Evolutionary conservation across 2,888 invertebrate species (phyloP).

Genomic region (Limnephilus rhombicus): DNA sequence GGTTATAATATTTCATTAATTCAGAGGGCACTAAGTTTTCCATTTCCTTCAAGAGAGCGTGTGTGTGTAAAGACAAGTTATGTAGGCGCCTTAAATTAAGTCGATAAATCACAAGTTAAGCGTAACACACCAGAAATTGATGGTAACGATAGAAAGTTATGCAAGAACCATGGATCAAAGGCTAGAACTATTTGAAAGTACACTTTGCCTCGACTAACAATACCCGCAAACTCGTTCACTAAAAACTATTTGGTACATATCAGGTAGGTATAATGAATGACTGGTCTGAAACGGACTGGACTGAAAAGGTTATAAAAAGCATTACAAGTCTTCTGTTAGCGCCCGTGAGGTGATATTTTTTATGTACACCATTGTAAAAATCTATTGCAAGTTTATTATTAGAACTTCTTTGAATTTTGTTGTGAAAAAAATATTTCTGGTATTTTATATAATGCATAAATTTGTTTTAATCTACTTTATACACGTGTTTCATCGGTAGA

Average conservation of each 20-base stretch:
- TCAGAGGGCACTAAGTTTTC: neutral
- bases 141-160: constrained; percentile 43
- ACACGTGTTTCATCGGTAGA: no score
- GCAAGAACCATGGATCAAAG: constrained; percentile 33
- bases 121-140: constrained; percentile 48
- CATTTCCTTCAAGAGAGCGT: neutral
- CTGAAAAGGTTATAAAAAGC: neutral
- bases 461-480: no score
- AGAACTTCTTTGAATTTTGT: no score
- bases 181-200: constrained; percentile 23
- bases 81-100: constrained; percentile 45
- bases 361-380: neutral
- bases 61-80: constrained; percentile 30
- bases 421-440: no score
- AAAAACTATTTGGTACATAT: neutral
- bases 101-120: constrained; percentile 51
- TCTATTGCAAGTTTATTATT: neutral
- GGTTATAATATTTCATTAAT: neutral
- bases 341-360: neutral
- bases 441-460: no score
- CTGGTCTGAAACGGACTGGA: neutral
- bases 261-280: neutral
- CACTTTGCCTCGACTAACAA: neutral
- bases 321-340: neutral
- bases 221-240: neutral